Evolutionary conservation across 2,113 vertebrate species (phyloP).

Genomic region (Pan troglodytes): NHGRI_mPanTro3-v2.1_pri NC_072401.2:47857001-47857500

Average conservation of each 20-base stretch:
- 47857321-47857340: constrained; percentile 67
- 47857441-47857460: not conserved
- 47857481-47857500: not conserved
- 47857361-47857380: constrained; percentile 74
- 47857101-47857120: rapidly evolving
- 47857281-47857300: not conserved
- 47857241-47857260: not conserved
- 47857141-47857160: not conserved
- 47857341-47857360: constrained; percentile 63
- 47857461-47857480: not conserved
- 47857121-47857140: not conserved
- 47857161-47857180: not conserved
- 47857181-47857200: rapidly evolving
- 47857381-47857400: not conserved
- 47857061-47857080: not conserved
- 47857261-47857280: not conserved
- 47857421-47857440: not conserved
- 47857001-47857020: rapidly evolving
- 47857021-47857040: rapidly evolving
- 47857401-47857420: rapidly evolving
- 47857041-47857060: not conserved
- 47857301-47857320: constrained; percentile 70
- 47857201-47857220: rapidly evolving
- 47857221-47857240: not conserved
- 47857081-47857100: not conserved